Evolutionary conservation across 2,888 invertebrate species (phyloP).

Genomic region (Arge pagana): DNA sequence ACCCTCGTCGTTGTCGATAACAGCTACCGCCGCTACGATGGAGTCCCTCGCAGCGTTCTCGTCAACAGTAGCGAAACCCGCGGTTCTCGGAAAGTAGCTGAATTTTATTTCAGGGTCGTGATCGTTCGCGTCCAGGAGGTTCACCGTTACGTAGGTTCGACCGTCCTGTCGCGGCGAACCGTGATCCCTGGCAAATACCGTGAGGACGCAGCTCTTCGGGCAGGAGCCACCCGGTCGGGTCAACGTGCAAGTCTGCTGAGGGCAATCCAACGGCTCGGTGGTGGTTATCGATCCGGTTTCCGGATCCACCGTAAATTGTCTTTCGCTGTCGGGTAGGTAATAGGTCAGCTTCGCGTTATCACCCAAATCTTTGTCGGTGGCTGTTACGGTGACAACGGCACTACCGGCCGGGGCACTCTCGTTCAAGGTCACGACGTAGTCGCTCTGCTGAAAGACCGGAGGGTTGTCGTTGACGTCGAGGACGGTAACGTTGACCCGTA

Average conservation of each 20-base stretch:
- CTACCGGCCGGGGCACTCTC: slow-evolving; percentile 93
- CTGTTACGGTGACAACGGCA: slow-evolving; percentile 87
- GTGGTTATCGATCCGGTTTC: slow-evolving; percentile 90
- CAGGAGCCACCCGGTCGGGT: slow-evolving; percentile 64
- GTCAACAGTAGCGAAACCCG: slow-evolving; percentile 88
- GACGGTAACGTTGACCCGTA: slow-evolving; percentile 88
- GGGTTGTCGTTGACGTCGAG: slow-evolving; percentile 94
- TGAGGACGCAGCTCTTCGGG: slow-evolving; percentile 93
- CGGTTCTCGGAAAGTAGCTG: slow-evolving; percentile 80
- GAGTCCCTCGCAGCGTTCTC: slow-evolving; percentile 91
- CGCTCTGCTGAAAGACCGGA: slow-evolving; percentile 92
- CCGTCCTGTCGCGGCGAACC: slow-evolving; percentile 91
- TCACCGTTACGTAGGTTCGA: slow-evolving; percentile 90
- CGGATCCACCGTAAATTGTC: slow-evolving; percentile 89
- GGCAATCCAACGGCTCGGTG: slow-evolving; percentile 78
- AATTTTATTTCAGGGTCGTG: slow-evolving; percentile 91
- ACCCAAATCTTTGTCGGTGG: slow-evolving; percentile 89
- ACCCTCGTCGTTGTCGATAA: slow-evolving; percentile 90
- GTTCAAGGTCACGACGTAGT: slow-evolving; percentile 89
- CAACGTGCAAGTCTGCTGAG: slow-evolving; percentile 76
- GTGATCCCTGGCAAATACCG: slow-evolving; percentile 91
- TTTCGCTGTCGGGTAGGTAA: slow-evolving; percentile 81
- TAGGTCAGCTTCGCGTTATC: slow-evolving; percentile 93
- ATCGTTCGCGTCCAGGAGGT: slow-evolving; percentile 90
- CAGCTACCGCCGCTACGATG: slow-evolving; percentile 91